These are phyloP conservation scores for Mesocentrotus franciscanus DNA, from an alignment of 53 echinoderm and acorn worm species.

Conservation along the genomic window DNA sequence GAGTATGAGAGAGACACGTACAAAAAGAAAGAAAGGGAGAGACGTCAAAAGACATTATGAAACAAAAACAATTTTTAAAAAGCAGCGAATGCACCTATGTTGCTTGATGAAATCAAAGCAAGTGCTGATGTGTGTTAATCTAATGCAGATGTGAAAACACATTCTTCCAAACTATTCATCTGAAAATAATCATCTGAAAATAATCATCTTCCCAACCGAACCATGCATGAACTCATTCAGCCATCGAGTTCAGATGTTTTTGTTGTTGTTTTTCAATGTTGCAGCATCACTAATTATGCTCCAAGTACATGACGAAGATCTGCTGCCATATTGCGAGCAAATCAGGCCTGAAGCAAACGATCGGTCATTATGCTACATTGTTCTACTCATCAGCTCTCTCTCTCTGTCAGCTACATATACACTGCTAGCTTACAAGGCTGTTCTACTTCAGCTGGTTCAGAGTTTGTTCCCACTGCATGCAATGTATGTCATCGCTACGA, in stretches of 20 bases:
- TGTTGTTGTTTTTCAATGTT: neutral
- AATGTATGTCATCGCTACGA: neutral
- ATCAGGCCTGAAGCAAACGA: neutral
- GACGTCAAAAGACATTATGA: neutral
- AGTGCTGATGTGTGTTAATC: slow-evolving; percentile 7
- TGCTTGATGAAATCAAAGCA: neutral
- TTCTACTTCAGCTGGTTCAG: neutral
- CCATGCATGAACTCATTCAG: neutral
- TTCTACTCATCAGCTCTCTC: neutral
- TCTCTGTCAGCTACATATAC: neutral
- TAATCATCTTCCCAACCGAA: neutral
- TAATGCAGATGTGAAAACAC: slow-evolving; percentile 5
- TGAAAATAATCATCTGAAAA: neutral
- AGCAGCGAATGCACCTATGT: neutral
- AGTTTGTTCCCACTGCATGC: neutral
- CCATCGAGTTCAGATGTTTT: neutral
- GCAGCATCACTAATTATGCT: neutral
- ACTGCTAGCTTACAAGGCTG: neutral
- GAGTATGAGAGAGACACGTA: too few relatives aligned
- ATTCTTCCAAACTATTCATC: neutral
- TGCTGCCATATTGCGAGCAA: neutral
- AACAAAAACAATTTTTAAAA: neutral
- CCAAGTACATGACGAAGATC: neutral
- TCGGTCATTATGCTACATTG: neutral
- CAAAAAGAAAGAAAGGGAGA: neutral